A percentile compares a stretch with the other conserved stretches of the same genome.
Evolutionary conservation across 2,888 invertebrate genomes (phyloP).

Genomic region (Blera fallax): DNA sequence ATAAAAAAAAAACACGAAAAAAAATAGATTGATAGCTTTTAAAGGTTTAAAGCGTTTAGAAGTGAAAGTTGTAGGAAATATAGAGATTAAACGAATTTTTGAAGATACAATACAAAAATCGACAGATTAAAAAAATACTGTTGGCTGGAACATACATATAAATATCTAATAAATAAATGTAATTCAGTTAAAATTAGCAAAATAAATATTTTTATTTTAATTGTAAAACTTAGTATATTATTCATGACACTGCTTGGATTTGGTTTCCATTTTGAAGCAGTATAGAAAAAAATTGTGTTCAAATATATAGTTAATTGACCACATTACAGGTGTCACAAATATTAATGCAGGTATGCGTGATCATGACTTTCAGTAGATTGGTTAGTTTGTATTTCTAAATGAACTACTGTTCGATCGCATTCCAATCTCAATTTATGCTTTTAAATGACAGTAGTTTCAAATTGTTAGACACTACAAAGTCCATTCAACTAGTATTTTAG

Average conservation of each 20-base stretch:
- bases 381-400: no score
- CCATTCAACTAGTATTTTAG: no score
- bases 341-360: no score
- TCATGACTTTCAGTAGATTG: no score
- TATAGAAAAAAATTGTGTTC: no score
- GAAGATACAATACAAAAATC: constrained; percentile 33
- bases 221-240: not conserved
- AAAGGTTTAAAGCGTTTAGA: not conserved
- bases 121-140: constrained; percentile 25
- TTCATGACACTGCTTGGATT: not conserved
- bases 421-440: no score
- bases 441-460: no score
- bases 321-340: no score
- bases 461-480: no score
- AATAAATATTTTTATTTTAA: constrained; percentile 49
- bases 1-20: not conserved
- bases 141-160: constrained; percentile 18
- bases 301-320: no score
- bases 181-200: constrained; percentile 41
- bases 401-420: no score
- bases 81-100: constrained; percentile 28
- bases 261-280: no score
- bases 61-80: constrained; percentile 6
- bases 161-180: constrained; percentile 37
- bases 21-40: not conserved